Base-by-base conservation (phyloP, 2,797 vertebrate species). In the Tauraco hartlaubi region DNA sequence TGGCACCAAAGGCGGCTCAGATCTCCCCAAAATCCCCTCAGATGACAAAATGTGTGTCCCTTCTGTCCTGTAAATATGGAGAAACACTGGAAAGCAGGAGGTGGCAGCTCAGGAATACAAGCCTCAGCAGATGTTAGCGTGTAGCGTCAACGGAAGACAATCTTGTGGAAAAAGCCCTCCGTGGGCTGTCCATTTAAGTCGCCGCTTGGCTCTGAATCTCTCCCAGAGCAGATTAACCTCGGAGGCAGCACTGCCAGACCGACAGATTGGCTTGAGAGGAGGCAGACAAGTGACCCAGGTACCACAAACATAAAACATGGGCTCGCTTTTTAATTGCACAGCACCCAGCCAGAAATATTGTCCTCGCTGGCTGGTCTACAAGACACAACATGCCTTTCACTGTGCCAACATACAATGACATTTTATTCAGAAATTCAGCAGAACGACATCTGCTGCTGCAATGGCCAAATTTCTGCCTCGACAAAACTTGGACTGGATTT, bases 401-500 rank as follows among this genome's bases (percentile, higher is more conserved):
- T 61, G 55, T 91, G 92, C 91, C 93, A 97, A 62, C 68, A 78
- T 39, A 28, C 62, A 64, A 73, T 43, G 83, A 89, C 63, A 81
- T 88, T 92, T 85, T 75, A 87, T 48, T 95, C 90, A 81, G 66
- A 84, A 88, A 94, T 90, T 75, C 82, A 90, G 33, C 56, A 80
- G 62, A 94, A 71, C 0, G 9, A 79, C 91, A 96, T 94, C 96
- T 97, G 92, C 91, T 93, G 66, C 79, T 63, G 26, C 73, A 71
- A 33, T 25, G 54, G 92, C 85, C 85, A 78, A 51, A 64, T 39
- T 81, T 95, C 83, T 90, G 69, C 73, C 81, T 71, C 12, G 2
- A 71, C 48, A 89, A 86, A 94, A 77, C 41, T 86, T 76, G 85
- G 80, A 41, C 41, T 62, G 61, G 49, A 28, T 91, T 92, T 89